Evolutionary conservation across 2,113 vertebrate species (phyloP).

Genomic region (Hippocampus guttulatus): DNA sequence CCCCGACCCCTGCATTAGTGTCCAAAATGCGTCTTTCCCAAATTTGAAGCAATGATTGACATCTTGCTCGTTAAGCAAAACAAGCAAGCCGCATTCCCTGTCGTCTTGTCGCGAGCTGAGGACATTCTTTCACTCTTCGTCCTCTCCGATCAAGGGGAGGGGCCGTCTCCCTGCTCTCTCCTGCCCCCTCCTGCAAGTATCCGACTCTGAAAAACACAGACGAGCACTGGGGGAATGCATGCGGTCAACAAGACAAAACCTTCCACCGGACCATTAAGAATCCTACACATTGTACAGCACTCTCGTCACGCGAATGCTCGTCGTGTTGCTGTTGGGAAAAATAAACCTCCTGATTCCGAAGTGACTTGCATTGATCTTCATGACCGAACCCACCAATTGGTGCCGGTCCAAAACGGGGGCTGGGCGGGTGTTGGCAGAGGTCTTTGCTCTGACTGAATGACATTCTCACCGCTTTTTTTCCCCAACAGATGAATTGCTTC

Average conservation of each 20-base stretch:
- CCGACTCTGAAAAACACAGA: slow-evolving; percentile 41
- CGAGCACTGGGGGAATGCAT: not conserved
- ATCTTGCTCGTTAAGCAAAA: slow-evolving; percentile 10
- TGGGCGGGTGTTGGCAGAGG: not conserved
- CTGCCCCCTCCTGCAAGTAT: slow-evolving; percentile 66
- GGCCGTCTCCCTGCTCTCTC: slow-evolving; percentile 57
- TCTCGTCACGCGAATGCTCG: not conserved
- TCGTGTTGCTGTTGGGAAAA: not conserved
- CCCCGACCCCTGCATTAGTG: slow-evolving; percentile 63
- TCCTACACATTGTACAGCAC: no score
- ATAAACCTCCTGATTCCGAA: not conserved
- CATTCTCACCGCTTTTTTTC: slow-evolving; percentile 18
- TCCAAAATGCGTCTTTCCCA: slow-evolving; percentile 19
- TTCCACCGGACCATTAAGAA: no score
- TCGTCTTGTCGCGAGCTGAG: slow-evolving; percentile 17
- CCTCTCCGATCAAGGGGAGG: slow-evolving; percentile 7
- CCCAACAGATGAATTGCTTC: slow-evolving; percentile 21
- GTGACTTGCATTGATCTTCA: not conserved
- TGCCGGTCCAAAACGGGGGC: not conserved
- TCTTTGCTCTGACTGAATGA: not conserved
- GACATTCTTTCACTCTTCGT: slow-evolving; percentile 8
- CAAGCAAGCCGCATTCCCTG: slow-evolving; percentile 2
- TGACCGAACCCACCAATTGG: not conserved
- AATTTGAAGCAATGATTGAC: slow-evolving; percentile 4
- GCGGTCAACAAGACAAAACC: no score